Evolutionary conservation across 2,797 vertebrate genomes (phyloP).

Genomic region (Furcifer pardalis): DNA sequence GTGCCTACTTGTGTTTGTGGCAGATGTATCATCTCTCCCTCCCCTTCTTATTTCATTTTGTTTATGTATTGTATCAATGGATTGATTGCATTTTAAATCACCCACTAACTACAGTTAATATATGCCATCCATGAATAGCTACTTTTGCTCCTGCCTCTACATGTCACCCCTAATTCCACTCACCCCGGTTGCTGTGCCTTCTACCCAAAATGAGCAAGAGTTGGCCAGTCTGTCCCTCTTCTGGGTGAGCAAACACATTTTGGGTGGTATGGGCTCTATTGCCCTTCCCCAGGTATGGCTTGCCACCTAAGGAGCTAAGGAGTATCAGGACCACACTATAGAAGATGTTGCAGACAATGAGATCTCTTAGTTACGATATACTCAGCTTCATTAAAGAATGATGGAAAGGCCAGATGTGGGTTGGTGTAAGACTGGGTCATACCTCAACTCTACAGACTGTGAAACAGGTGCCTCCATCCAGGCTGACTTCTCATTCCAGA

Average conservation of each 20-base stretch:
- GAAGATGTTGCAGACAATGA: not conserved
- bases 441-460: not conserved
- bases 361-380: not conserved
- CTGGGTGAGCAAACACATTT: not conserved
- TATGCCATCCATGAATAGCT: not conserved
- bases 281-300: not conserved
- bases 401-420: not conserved
- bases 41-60: not conserved
- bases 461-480: not conserved
- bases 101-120: not conserved
- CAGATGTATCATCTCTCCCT: not conserved
- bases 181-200: not conserved
- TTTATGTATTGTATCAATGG: too few species aligned
- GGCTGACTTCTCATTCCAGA: not conserved
- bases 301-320: not conserved
- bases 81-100: too few species aligned
- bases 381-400: not conserved
- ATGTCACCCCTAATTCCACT: not conserved
- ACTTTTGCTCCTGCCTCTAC: not conserved
- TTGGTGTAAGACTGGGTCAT: not conserved
- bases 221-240: not conserved
- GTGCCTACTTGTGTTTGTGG: too few species aligned
- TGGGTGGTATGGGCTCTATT: not conserved
- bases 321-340: not conserved
- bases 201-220: not conserved